Evolutionary conservation across 2,888 invertebrate species (phyloP).

Genomic region (Yponomeuta evonymella): DNA sequence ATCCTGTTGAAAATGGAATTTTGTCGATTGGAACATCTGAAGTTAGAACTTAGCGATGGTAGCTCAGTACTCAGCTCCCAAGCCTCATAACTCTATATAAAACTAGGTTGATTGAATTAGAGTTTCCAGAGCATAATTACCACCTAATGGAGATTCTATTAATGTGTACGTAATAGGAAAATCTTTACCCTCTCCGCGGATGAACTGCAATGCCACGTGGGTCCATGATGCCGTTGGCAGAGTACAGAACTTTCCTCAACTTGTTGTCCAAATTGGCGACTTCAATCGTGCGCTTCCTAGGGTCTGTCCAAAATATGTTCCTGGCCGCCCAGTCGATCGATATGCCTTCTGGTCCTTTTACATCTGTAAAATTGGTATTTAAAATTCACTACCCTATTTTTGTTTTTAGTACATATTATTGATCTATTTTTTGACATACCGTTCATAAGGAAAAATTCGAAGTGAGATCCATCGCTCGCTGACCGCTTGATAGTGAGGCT

Average conservation of each 20-base stretch:
- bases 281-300: constrained; percentile 90
- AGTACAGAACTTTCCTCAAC: constrained; percentile 84
- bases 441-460: constrained; percentile 70
- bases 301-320: constrained; percentile 98
- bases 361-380: constrained; percentile 65
- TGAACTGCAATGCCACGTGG: constrained; percentile 97
- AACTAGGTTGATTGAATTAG: no score
- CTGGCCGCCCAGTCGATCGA: constrained; percentile 95
- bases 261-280: constrained; percentile 90
- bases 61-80: no score
- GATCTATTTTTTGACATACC: constrained; percentile 36
- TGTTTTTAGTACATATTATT: background rate
- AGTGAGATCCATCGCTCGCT: constrained; percentile 84
- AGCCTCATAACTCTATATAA: no score
- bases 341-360: constrained; percentile 94
- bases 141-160: background rate
- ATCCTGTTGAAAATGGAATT: constrained; percentile 75
- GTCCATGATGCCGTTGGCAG: constrained; percentile 84
- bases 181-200: constrained; percentile 85
- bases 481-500: constrained; percentile 85
- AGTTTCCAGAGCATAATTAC: constrained; percentile 1
- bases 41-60: no score
- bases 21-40: background rate
- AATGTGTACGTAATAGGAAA: background rate
- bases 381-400: background rate